These are phyloP conservation scores for Sesia apiformis DNA, from an alignment of 2,888 invertebrate species.

Conservation along the genomic window DNA sequence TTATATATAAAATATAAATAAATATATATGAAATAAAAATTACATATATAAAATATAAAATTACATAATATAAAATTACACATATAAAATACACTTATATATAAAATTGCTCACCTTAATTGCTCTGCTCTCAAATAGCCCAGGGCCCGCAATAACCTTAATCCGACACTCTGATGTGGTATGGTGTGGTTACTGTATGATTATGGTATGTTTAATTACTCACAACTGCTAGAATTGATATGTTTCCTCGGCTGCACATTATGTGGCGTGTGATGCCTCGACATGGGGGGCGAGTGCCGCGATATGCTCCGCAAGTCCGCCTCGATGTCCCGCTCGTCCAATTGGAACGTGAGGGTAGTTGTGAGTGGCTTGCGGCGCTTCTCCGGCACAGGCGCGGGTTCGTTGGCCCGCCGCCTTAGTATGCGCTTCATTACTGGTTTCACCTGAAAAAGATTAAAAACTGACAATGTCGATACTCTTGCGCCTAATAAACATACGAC, in stretches of 20 bases:
- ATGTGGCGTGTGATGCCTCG: constrained; percentile 31
- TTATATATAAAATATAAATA: too few species aligned
- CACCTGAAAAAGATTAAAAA: constrained; percentile 57
- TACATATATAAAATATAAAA: too few species aligned
- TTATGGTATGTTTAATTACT: constrained; percentile 16
- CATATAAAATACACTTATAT: too few species aligned
- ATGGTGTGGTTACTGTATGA: too few species aligned
- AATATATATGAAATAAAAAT: too few species aligned
- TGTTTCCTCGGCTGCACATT: constrained; percentile 44
- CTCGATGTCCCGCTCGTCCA: constrained; percentile 93
- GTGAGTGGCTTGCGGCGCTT: constrained; percentile 90
- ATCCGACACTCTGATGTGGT: too few species aligned
- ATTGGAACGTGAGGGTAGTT: constrained; percentile 88
- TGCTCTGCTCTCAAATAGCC: too few species aligned
- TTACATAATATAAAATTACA: too few species aligned
- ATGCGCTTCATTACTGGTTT: constrained; percentile 97
- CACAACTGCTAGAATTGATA: constrained; percentile 45
- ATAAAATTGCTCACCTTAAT: too few species aligned
- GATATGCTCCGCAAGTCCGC: constrained; percentile 88
- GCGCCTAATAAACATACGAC: too few species aligned
- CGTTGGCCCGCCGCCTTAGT: constrained; percentile 92
- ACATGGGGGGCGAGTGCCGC: constrained; percentile 46
- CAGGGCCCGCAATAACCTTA: too few species aligned
- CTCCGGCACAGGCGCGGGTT: constrained; percentile 91
- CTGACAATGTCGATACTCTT: too few species aligned